Conservation (phyloP, 2,113 vertebrate genomes). For the Myotis brandtii region DNA sequence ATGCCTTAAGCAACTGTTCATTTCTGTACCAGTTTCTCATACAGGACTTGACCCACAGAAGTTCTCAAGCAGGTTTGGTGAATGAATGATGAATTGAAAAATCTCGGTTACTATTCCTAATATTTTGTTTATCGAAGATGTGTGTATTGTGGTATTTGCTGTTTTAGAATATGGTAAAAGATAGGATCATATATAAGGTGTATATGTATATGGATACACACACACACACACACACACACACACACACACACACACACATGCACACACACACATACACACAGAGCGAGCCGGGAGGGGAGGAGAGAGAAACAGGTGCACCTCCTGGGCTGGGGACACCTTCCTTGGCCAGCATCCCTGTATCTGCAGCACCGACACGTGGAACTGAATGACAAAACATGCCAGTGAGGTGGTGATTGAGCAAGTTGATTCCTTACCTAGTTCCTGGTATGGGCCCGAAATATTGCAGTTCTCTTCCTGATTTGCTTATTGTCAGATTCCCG, state of each 20-base stretch:
- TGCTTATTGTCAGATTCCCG: neutral
- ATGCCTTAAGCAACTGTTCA: neutral
- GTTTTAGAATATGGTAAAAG: neutral
- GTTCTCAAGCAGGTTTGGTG: neutral
- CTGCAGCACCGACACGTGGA: neutral
- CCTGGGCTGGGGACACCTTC: neutral
- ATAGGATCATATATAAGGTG: neutral
- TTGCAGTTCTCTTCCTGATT: neutral
- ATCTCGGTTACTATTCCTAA: neutral
- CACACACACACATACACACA: neutral
- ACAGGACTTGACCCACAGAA: neutral
- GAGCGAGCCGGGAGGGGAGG: neutral
- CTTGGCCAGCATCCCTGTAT: neutral
- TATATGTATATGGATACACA: too few species aligned
- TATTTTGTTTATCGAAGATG: neutral
- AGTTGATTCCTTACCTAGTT: neutral
- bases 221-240: too few species aligned
- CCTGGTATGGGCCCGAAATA: neutral
- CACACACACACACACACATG: neutral
- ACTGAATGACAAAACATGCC: neutral
- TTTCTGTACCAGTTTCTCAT: neutral
- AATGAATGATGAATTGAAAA: neutral
- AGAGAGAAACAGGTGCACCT: neutral
- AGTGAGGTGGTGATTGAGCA: neutral
- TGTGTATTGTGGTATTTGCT: neutral